Conservation (phyloP, 2,888 invertebrate genomes). For the Arctia plantaginis region DNA sequence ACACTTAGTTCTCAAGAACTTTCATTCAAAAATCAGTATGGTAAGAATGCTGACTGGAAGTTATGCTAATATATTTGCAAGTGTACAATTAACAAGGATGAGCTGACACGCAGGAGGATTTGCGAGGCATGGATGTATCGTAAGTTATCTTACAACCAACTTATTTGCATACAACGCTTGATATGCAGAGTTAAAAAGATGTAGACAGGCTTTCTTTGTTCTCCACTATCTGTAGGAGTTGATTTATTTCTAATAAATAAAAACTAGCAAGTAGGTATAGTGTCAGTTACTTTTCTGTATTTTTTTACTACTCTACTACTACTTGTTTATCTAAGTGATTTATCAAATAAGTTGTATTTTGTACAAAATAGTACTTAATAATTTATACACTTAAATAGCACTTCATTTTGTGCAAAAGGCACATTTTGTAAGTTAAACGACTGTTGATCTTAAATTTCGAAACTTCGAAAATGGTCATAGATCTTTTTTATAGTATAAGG, state of each 20-base stretch:
- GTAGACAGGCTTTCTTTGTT: constrained; percentile 12
- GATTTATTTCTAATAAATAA: neutral
- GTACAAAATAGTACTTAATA: too few species aligned
- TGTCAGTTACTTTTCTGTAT: too few species aligned
- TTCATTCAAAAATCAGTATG: constrained; percentile 9
- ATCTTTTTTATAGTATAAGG: too few species aligned
- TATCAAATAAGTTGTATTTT: too few species aligned
- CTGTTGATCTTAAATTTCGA: too few species aligned
- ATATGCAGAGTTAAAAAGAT: constrained; percentile 28
- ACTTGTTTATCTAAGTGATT: too few species aligned
- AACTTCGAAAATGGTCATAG: too few species aligned
- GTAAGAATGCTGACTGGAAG: constrained; percentile 2
- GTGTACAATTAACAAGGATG: constrained; percentile 34
- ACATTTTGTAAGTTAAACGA: too few species aligned
- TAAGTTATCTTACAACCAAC: constrained; percentile 67
- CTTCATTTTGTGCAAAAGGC: too few species aligned
- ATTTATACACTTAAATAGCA: too few species aligned
- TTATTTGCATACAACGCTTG: constrained; percentile 77
- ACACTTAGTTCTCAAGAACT: neutral
- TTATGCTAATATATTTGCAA: constrained; percentile 35
- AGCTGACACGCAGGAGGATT: constrained; percentile 66
- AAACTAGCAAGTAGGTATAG: neutral
- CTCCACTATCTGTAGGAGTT: neutral
- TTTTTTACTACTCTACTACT: too few species aligned
- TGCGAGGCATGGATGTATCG: constrained; percentile 66